These are phyloP conservation scores for Sebastes matsubarae DNA, from an alignment of 2,797 vertebrate species.

Conservation along the genomic window DNA sequence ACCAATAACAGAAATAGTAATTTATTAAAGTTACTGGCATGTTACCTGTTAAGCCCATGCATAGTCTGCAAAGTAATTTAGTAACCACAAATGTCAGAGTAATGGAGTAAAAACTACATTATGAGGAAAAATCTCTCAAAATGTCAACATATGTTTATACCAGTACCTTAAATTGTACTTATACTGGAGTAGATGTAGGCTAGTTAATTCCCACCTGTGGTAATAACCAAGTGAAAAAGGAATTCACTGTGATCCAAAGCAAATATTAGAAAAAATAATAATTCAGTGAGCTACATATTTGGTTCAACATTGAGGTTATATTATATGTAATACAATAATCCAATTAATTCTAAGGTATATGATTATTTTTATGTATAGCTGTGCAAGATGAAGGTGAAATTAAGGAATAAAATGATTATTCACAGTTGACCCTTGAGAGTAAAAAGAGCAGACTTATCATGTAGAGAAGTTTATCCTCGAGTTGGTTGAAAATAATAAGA, in stretches of 20 bases:
- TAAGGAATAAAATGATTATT: background rate
- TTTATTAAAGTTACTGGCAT: too few species aligned
- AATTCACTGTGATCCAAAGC: background rate
- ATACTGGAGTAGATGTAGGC: background rate
- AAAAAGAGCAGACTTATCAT: background rate
- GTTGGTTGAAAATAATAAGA: slow-evolving; percentile 10
- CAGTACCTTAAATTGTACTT: background rate
- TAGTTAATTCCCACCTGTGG: background rate
- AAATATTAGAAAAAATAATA: background rate
- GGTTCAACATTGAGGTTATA: background rate
- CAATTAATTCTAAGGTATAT: background rate
- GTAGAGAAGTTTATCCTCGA: background rate
- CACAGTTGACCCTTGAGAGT: background rate
- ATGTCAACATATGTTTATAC: background rate
- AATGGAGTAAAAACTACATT: background rate
- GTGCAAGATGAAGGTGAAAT: background rate
- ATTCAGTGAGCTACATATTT: background rate
- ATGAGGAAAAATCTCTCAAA: background rate
- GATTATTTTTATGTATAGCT: background rate
- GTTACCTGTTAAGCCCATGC: background rate
- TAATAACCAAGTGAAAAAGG: background rate
- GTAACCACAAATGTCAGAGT: background rate
- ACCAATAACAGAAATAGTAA: background rate
- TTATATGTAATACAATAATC: background rate
- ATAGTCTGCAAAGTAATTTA: background rate